phyloP scores from a whole-genome alignment of 2,113 vertebrate genomes.

The Sphyrna mokarran region DNA sequence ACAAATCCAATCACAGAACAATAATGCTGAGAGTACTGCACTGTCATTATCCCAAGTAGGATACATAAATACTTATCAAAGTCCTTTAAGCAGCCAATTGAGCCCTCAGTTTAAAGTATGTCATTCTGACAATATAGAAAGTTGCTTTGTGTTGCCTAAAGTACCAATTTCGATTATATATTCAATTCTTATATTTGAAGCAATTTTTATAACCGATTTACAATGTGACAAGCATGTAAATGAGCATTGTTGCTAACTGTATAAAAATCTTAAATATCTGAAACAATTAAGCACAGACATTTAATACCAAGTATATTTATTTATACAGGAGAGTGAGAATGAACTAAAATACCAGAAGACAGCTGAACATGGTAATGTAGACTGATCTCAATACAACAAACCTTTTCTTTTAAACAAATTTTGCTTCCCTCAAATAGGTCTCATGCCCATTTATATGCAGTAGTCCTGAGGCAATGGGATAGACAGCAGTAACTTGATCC shows the following conservation, averaged over 20 bases:
- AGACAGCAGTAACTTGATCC: constrained; percentile 6
- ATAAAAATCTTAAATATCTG: not conserved
- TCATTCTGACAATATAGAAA: not conserved
- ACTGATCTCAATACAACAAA: not conserved
- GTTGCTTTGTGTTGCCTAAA: not conserved
- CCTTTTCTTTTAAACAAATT: not conserved
- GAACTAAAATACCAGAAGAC: not conserved
- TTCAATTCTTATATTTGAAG: not conserved
- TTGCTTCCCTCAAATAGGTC: not conserved
- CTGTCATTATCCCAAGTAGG: not conserved
- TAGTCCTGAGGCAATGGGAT: not conserved
- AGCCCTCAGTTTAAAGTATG: not conserved
- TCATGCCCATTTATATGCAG: not conserved
- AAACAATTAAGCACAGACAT: not conserved
- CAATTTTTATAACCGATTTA: not conserved
- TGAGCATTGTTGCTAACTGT: not conserved
- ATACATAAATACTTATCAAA: not conserved
- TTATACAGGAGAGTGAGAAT: not conserved
- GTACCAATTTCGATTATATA: not conserved
- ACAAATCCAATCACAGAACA: not conserved
- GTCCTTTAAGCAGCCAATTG: not conserved
- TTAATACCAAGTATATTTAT: not conserved
- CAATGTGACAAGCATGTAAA: not conserved
- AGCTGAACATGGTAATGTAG: not conserved
- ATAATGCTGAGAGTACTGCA: not conserved